These are phyloP conservation scores for Leucosticte australis DNA, from an alignment of 2,113 vertebrate species.

Conservation along the genomic window DNA sequence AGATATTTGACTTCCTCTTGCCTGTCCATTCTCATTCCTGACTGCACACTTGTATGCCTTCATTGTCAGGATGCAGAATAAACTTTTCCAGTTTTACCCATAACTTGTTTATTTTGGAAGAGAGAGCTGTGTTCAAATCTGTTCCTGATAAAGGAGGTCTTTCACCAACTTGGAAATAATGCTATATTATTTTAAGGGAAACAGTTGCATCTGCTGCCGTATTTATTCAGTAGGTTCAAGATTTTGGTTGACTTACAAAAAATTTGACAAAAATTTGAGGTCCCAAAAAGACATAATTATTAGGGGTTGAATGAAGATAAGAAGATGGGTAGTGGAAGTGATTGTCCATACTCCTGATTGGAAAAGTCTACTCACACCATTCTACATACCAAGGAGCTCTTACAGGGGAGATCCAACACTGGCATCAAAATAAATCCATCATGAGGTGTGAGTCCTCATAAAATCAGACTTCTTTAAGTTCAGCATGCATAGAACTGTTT, in stretches of 20 bases:
- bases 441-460: background rate
- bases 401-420: background rate
- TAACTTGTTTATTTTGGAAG: background rate
- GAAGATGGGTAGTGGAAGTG: background rate
- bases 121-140: background rate
- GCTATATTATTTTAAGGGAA: background rate
- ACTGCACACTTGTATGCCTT: background rate
- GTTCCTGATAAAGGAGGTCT: background rate
- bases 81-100: background rate
- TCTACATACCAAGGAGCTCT: background rate
- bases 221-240: background rate
- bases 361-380: background rate
- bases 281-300: background rate
- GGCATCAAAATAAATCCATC: background rate
- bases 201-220: background rate
- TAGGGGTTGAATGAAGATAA: background rate
- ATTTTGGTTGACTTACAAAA: background rate
- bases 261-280: background rate
- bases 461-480: background rate
- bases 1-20: background rate
- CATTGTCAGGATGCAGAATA: background rate
- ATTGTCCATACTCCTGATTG: background rate
- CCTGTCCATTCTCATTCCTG: background rate
- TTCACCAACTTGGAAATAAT: background rate
- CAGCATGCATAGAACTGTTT: background rate